Conservation (phyloP, 2,797 vertebrate genomes). For the Acropternis orthonyx region DNA sequence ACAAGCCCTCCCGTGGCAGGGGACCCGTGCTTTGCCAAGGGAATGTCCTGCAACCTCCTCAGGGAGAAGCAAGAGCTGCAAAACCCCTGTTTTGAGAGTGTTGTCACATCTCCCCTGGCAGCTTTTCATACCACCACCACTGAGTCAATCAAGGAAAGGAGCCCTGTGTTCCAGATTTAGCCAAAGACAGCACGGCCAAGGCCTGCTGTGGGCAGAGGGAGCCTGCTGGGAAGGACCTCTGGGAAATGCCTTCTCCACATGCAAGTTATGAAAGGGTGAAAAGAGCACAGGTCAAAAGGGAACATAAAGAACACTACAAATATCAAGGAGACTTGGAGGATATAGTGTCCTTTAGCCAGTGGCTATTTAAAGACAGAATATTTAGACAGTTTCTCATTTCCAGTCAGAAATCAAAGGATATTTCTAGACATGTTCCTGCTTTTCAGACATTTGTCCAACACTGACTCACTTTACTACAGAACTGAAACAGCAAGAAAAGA, state of each 20-base stretch:
- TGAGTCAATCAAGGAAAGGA: neutral
- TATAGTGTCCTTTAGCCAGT: neutral
- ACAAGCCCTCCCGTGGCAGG: neutral
- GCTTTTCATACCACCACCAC: neutral
- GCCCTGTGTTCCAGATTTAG: neutral
- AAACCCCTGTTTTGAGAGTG: neutral
- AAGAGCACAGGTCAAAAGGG: neutral
- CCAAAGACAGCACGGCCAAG: neutral
- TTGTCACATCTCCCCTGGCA: neutral
- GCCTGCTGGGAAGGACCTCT: neutral
- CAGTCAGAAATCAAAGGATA: conserved; percentile 8
- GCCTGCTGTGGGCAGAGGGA: neutral
- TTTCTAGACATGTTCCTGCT: neutral
- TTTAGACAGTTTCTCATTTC: conserved; percentile 20
- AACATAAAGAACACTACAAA: neutral
- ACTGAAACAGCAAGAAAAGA: neutral
- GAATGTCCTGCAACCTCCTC: neutral
- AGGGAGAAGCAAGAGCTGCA: neutral
- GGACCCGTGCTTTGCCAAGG: neutral
- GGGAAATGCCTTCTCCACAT: neutral
- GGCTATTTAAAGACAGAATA: conserved; percentile 14
- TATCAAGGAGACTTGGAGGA: neutral
- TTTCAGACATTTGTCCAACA: neutral
- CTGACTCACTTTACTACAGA: neutral
- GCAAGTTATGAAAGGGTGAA: neutral